phyloP scores from a whole-genome alignment of 1,140 invertebrate genomes.

The Metaphire vulgaris region DNA sequence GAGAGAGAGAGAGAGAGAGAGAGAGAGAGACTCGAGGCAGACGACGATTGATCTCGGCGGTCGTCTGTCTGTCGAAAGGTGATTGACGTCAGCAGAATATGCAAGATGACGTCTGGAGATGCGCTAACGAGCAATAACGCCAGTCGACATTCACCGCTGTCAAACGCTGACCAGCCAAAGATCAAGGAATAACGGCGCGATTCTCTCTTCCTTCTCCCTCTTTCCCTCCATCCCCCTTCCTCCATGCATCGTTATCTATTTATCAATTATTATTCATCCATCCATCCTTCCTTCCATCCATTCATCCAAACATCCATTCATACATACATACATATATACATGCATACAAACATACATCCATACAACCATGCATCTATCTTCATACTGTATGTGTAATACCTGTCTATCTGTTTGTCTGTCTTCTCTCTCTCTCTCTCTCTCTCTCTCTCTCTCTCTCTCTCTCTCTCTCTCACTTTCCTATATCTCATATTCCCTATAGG shows the following conservation, averaged over 20 bases:
- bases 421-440: background rate
- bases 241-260: background rate
- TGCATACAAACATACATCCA: too few species aligned
- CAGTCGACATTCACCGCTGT: too few species aligned
- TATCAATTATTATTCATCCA: too few species aligned
- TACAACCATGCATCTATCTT: too few species aligned
- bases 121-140: too few species aligned
- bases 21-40: slow-evolving; percentile 50
- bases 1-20: too few species aligned
- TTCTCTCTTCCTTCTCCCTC: background rate
- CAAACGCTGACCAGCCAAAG: too few species aligned
- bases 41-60: slow-evolving; percentile 53
- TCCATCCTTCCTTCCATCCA: too few species aligned
- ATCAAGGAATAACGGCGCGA: background rate
- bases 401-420: background rate
- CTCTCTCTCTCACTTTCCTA: background rate
- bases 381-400: background rate
- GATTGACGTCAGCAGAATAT: background rate
- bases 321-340: too few species aligned
- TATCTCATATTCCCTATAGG: background rate
- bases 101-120: background rate
- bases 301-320: too few species aligned
- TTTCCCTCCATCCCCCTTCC: background rate
- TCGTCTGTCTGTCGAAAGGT: slow-evolving; percentile 35
- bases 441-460: background rate